Evolutionary conservation across 1,140 invertebrate genomes (phyloP).

Genomic region (Penaeus chinensis): DNA sequence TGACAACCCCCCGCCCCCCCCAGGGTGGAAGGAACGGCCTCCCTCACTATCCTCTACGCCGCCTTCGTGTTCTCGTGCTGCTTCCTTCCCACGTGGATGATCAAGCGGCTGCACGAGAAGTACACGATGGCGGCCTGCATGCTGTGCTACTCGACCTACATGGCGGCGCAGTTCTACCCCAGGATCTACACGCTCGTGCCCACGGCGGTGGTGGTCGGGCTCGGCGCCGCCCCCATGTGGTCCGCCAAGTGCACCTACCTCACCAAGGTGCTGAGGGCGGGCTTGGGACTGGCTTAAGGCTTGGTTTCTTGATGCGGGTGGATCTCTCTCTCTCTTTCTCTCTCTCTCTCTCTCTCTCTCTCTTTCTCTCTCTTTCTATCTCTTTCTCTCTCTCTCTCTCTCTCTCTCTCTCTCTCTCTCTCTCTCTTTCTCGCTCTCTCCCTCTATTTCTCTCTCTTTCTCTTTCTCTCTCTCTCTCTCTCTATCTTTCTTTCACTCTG

Average conservation of each 20-base stretch:
- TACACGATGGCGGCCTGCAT: conserved; percentile 93
- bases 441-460: not conserved
- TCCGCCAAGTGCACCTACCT: conserved; percentile 95
- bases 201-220: conserved; percentile 85
- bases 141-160: conserved; percentile 93
- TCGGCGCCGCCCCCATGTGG: conserved; percentile 96
- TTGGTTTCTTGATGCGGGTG: too few species aligned
- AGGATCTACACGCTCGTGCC: conserved; percentile 91
- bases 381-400: conserved; percentile 15
- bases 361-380: not conserved
- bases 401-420: not conserved
- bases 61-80: conserved; percentile 91
- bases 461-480: not conserved
- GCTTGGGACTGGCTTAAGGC: too few species aligned
- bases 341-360: not conserved
- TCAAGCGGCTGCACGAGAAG: conserved; percentile 91
- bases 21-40: conserved; percentile 85
- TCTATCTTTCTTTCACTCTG: not conserved
- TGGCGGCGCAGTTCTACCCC: conserved; percentile 92
- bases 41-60: conserved; percentile 87
- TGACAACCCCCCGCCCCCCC: too few species aligned
- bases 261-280: conserved; percentile 74
- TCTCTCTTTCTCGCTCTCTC: not conserved
- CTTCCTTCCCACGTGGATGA: conserved; percentile 90
- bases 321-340: not conserved